Percentiles rank a stretch among this genome's conserved stretches.
Conservation (phyloP, 2,797 vertebrate genomes). For the Phrynocephalus guinanensis region DNA sequence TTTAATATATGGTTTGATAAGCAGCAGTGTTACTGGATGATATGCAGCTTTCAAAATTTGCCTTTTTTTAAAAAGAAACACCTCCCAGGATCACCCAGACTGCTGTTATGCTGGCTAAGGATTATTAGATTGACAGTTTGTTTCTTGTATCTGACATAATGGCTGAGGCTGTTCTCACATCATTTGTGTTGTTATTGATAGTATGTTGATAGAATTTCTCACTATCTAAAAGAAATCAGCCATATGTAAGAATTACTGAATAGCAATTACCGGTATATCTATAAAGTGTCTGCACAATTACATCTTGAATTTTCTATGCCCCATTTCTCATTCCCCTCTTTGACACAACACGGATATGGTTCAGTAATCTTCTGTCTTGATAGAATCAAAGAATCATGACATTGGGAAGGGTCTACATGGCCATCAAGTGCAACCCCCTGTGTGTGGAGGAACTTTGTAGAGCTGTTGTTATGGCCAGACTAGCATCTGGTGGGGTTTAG, state of each 20-base stretch:
- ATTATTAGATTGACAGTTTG: not conserved
- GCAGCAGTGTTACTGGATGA: too few relatives aligned
- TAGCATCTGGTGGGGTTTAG: too few relatives aligned
- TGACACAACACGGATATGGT: not conserved
- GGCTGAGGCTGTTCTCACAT: not conserved
- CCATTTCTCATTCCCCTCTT: not conserved
- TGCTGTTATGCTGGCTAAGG: too few relatives aligned
- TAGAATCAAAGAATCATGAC: too few relatives aligned
- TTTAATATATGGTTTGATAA: not conserved
- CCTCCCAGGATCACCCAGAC: too few relatives aligned
- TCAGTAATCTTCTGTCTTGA: not conserved
- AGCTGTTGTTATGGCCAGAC: too few relatives aligned
- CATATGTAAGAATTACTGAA: not conserved
- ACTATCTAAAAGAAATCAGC: slow-evolving; percentile 7
- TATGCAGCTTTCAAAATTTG: too few relatives aligned
- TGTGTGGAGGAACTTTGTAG: not conserved
- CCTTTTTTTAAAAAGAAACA: too few relatives aligned
- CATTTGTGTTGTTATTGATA: slow-evolving; percentile 33
- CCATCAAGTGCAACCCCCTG: too few relatives aligned
- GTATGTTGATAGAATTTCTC: not conserved
- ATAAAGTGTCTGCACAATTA: not conserved
- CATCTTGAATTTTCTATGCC: not conserved
- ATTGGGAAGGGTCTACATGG: too few relatives aligned
- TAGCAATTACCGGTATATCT: not conserved
- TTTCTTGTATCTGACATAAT: slow-evolving; percentile 11